Conservation (phyloP, 1,140 invertebrate species). For the Drosophila arizonae region DNA sequence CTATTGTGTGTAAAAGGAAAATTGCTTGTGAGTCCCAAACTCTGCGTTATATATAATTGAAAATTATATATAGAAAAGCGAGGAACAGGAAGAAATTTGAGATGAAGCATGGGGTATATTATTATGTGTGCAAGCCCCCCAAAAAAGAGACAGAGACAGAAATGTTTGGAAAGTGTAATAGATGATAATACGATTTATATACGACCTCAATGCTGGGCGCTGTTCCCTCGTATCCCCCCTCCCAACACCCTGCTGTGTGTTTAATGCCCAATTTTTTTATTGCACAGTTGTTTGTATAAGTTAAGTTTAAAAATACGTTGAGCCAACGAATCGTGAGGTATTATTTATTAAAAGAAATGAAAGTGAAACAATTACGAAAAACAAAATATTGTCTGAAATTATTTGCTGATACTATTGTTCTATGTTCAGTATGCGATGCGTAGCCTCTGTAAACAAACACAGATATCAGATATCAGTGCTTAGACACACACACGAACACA, state of each 20-base stretch:
- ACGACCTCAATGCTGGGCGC: conserved; percentile 17
- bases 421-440: conserved; percentile 41
- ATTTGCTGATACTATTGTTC: conserved; percentile 67
- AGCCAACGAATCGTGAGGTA: conserved; percentile 77
- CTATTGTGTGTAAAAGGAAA: conserved; percentile 49
- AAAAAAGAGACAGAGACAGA: conserved; percentile 12
- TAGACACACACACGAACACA: conserved; percentile 44
- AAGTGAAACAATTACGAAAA: conserved; percentile 28
- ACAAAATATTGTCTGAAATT: conserved; percentile 66
- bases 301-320: conserved; percentile 70
- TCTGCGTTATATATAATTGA: conserved; percentile 59
- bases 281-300: conserved; percentile 76
- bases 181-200: conserved; percentile 41
- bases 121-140: not conserved
- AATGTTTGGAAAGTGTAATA: conserved; percentile 36
- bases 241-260: conserved; percentile 26
- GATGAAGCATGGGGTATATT: not conserved
- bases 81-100: conserved; percentile 26
- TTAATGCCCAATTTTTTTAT: conserved; percentile 54
- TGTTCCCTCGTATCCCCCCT: not conserved
- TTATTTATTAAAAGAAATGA: conserved; percentile 67
- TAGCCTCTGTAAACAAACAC: conserved; percentile 59
- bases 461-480: conserved; percentile 71
- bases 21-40: conserved; percentile 45
- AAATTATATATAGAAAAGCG: conserved; percentile 58